phyloP scores from a whole-genome alignment of 1,140 invertebrate species.

The Cataglyphis hispanica region DNA sequence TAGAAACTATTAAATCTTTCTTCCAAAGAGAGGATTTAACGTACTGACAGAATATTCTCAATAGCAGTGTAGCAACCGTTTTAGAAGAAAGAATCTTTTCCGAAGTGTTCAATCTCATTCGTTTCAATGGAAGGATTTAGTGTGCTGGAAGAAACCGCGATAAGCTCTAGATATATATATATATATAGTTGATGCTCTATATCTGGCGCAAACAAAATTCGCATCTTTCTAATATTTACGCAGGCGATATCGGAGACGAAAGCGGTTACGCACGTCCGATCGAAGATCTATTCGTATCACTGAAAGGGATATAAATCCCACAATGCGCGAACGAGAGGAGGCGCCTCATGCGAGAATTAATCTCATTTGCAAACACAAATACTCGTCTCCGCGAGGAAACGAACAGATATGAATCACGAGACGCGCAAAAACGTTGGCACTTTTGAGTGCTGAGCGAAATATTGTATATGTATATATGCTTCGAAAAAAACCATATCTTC shows the following conservation, averaged over 20 bases:
- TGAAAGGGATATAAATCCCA: slow-evolving; percentile 43
- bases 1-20: slow-evolving; percentile 7
- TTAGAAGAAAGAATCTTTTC: background rate
- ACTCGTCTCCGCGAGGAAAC: background rate
- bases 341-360: slow-evolving; percentile 50
- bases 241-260: slow-evolving; percentile 17
- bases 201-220: slow-evolving; percentile 27
- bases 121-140: slow-evolving; percentile 36
- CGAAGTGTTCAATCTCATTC: slow-evolving; percentile 31
- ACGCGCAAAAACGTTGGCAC: slow-evolving; percentile 28
- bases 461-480: background rate
- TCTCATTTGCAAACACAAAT: slow-evolving; percentile 49
- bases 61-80: background rate
- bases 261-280: background rate
- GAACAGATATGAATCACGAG: slow-evolving; percentile 36
- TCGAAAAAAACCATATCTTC: too few species aligned
- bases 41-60: background rate
- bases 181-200: background rate
- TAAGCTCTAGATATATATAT: too few species aligned
- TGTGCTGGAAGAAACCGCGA: slow-evolving; percentile 43
- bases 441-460: background rate
- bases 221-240: slow-evolving; percentile 48
- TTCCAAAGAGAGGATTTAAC: slow-evolving; percentile 4
- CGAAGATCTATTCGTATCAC: slow-evolving; percentile 44
- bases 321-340: background rate